phyloP scores from a whole-genome alignment of 2,888 invertebrate species.

The Drosophila rubida region DNA sequence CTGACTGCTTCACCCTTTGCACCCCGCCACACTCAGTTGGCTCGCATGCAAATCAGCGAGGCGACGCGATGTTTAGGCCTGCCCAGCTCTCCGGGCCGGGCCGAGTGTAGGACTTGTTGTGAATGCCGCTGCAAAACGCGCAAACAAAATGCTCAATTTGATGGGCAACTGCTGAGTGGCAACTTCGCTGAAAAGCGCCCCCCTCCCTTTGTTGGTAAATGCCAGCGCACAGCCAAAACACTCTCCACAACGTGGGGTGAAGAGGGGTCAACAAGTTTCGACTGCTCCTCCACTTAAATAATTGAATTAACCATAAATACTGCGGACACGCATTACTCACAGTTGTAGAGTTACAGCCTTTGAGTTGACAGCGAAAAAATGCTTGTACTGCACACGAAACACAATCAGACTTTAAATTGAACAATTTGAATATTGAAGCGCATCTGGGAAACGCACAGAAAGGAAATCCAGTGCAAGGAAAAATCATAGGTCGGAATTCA shows the following conservation, averaged over 20 bases:
- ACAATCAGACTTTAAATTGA: not conserved
- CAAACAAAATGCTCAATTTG: slow-evolving; percentile 69
- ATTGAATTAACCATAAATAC: slow-evolving; percentile 41
- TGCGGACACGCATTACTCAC: slow-evolving; percentile 6
- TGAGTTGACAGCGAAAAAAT: not conserved
- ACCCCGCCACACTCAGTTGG: slow-evolving; percentile 12
- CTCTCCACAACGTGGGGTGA: no score
- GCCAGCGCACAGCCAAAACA: no score
- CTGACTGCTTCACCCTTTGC: slow-evolving; percentile 2
- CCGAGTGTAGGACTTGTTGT: slow-evolving; percentile 12
- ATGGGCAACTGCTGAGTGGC: slow-evolving; percentile 53
- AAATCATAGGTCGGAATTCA: no score
- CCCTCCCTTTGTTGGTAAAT: slow-evolving; percentile 12
- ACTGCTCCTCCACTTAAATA: slow-evolving; percentile 30
- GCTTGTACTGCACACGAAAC: not conserved
- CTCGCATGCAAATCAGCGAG: slow-evolving; percentile 69
- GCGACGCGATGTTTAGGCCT: slow-evolving; percentile 54
- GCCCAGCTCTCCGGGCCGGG: slow-evolving; percentile 7
- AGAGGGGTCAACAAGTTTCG: no score
- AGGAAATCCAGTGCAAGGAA: not conserved
- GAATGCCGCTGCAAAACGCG: slow-evolving; percentile 54
- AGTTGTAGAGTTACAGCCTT: slow-evolving; percentile 3
- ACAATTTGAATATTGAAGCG: not conserved
- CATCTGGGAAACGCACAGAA: not conserved
- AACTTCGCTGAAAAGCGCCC: slow-evolving; percentile 13